Conservation (phyloP, 2,113 vertebrate species). For the Tupaia chinensis region DNA sequence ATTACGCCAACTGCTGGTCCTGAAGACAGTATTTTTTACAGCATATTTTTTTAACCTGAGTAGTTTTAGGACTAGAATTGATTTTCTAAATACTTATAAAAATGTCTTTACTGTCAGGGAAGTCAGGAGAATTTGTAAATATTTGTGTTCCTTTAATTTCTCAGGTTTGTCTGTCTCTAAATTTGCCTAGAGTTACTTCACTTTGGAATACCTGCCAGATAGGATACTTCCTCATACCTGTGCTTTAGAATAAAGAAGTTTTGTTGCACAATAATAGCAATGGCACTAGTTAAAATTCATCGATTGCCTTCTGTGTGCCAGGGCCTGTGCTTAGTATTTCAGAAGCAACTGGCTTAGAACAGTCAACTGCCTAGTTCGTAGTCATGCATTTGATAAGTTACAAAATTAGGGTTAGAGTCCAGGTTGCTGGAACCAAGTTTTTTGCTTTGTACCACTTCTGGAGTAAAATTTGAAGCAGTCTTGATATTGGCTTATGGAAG, state of each 20-base stretch:
- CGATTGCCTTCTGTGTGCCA: neutral
- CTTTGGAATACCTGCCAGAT: neutral
- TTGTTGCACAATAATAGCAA: neutral
- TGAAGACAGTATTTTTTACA: neutral
- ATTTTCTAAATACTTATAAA: conserved; percentile 34
- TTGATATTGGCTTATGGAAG: neutral
- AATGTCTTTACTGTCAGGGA: conserved; percentile 5
- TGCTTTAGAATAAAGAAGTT: conserved; percentile 33
- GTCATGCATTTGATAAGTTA: neutral
- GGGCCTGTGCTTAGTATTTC: neutral
- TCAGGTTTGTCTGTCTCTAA: conserved; percentile 38
- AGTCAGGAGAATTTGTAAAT: conserved; percentile 8
- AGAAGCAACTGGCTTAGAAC: neutral
- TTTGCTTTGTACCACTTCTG: neutral
- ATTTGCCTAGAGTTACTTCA: conserved; percentile 43
- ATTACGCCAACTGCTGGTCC: too few species aligned
- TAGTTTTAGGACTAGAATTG: neutral
- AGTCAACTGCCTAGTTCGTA: neutral
- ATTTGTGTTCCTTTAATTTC: conserved; percentile 47
- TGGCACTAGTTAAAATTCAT: neutral
- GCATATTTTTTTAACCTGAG: conserved; percentile 27
- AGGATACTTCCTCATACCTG: conserved; percentile 11
- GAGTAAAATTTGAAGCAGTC: neutral
- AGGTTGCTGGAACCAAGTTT: neutral
- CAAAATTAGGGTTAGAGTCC: neutral